Evolutionary conservation across 2,888 invertebrate genomes (phyloP).

Genomic region (Acanthosepion lycidas): DNA sequence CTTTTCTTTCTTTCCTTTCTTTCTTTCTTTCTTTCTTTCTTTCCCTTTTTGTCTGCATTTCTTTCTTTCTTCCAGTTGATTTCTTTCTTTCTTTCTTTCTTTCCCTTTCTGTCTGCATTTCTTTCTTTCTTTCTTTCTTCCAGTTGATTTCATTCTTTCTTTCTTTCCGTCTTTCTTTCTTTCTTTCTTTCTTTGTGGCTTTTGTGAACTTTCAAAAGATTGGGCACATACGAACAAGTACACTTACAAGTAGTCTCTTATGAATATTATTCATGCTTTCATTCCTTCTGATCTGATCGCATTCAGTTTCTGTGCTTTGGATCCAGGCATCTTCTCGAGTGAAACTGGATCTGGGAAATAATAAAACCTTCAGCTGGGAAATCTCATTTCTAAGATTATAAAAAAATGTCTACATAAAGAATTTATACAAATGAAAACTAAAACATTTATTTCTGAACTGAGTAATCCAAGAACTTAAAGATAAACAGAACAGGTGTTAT

Average conservation of each 20-base stretch:
- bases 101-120: background rate
- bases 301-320: background rate
- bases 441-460: slow-evolving; percentile 10
- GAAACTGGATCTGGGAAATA: background rate
- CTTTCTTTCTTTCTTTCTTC: no score
- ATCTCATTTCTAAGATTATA: background rate
- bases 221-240: background rate
- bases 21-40: no score
- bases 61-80: background rate
- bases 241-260: background rate
- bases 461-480: background rate
- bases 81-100: no score
- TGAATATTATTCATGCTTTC: background rate
- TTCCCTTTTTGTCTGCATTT: background rate
- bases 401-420: background rate
- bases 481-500: no score
- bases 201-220: slow-evolving; percentile 8
- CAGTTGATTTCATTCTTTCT: no score
- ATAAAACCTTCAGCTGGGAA: background rate
- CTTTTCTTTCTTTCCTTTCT: background rate
- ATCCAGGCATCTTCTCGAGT: background rate
- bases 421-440: slow-evolving; percentile 45
- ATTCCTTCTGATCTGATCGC: background rate
- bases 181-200: background rate
- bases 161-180: background rate